Evolutionary conservation across 2,888 invertebrate genomes (phyloP).

Genomic region (Epirrhoe alternata): DNA sequence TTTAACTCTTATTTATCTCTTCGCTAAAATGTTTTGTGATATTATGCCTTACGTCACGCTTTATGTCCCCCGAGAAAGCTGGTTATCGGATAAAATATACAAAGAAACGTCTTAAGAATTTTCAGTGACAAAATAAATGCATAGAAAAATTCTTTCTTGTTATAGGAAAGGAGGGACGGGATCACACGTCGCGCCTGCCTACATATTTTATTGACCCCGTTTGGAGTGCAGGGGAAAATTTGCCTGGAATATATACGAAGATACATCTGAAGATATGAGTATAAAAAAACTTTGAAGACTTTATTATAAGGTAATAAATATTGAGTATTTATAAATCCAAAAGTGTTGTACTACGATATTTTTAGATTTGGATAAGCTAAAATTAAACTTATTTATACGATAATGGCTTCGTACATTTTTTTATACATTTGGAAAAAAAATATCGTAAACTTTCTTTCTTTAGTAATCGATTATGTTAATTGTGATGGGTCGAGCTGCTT

Average conservation of each 20-base stretch:
- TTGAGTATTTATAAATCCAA: no score
- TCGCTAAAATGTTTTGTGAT: constrained; percentile 6
- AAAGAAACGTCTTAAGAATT: constrained; percentile 63
- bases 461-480: no score
- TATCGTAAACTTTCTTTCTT: no score
- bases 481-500: no score
- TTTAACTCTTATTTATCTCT: no score
- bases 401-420: no score
- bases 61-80: constrained; percentile 38
- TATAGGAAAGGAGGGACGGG: constrained; percentile 76
- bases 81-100: constrained; percentile 54
- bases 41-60: constrained; percentile 27
- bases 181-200: constrained; percentile 73
- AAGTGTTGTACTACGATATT: no score
- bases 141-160: constrained; percentile 83
- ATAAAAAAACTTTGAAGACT: background rate
- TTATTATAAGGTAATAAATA: background rate
- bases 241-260: constrained; percentile 54
- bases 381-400: no score
- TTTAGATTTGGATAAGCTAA: no score
- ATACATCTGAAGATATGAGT: constrained; percentile 42
- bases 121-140: constrained; percentile 76
- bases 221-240: constrained; percentile 48
- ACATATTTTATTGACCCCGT: constrained; percentile 82
- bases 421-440: no score